phyloP scores from a whole-genome alignment of 1,140 invertebrate species.

The Caenorhabditis tropicalis region DNA sequence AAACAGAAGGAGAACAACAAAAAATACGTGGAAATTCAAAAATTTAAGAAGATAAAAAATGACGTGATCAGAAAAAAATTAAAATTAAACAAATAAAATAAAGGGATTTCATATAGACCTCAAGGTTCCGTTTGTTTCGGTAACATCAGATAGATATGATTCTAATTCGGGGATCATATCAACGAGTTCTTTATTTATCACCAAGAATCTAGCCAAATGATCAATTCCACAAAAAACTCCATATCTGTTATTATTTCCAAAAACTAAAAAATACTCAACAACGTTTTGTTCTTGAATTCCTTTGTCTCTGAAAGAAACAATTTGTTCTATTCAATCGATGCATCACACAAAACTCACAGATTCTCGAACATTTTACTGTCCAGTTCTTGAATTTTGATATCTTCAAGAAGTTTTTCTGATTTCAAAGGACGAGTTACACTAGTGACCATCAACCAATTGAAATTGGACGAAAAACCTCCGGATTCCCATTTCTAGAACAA shows the following conservation, averaged over 20 bases:
- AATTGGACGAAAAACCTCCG: background rate
- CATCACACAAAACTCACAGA: background rate
- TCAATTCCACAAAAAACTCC: background rate
- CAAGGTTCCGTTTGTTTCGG: too few species aligned
- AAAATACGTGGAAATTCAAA: background rate
- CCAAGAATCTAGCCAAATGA: background rate
- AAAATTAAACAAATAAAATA: too few species aligned
- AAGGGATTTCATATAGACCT: too few species aligned
- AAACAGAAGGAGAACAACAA: background rate
- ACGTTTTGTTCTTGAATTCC: background rate
- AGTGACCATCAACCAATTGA: background rate
- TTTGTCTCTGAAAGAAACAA: background rate
- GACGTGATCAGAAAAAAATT: too few species aligned
- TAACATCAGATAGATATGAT: background rate
- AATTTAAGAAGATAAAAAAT: background rate
- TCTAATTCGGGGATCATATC: background rate
- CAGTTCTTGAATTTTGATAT: background rate
- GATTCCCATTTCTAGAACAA: background rate
- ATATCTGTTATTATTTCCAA: background rate
- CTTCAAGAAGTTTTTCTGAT: background rate
- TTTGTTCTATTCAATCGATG: too few species aligned
- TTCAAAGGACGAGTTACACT: background rate
- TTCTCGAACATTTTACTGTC: background rate
- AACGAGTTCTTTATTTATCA: background rate
- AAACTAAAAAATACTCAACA: background rate